Conservation (phyloP, 2,888 invertebrate species). For the Microdon myrmicae region DNA sequence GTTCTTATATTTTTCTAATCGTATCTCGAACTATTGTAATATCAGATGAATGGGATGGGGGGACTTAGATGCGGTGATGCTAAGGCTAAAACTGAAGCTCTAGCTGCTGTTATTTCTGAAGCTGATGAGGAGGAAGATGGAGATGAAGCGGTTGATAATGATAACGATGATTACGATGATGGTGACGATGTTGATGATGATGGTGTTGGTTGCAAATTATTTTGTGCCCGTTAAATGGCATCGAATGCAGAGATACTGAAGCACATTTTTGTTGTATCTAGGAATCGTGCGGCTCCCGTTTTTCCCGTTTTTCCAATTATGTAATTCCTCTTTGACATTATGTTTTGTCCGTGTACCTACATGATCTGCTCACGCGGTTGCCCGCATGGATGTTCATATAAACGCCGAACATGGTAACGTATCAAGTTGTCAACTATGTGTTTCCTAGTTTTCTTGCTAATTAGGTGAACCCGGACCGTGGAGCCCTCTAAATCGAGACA, state of each 20-base stretch:
- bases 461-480: constrained; percentile 33
- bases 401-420: constrained; percentile 17
- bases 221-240: constrained; percentile 26
- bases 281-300: constrained; percentile 19
- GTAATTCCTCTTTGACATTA: constrained; percentile 43
- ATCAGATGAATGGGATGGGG: constrained; percentile 43
- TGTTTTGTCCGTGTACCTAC: constrained; percentile 31
- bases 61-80: too few relatives aligned
- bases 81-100: too few relatives aligned
- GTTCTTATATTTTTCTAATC: constrained; percentile 38
- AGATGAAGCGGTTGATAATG: constrained; percentile 22
- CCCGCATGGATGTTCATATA: constrained; percentile 4
- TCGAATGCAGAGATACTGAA: too few relatives aligned
- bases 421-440: constrained; percentile 41
- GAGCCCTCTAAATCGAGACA: too few relatives aligned
- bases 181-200: constrained; percentile 13
- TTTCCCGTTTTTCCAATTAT: constrained; percentile 38
- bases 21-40: constrained; percentile 39
- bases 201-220: constrained; percentile 11
- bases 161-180: constrained; percentile 15
- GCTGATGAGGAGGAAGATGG: constrained; percentile 15
- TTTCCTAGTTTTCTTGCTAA: constrained; percentile 25
- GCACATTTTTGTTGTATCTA: constrained; percentile 5
- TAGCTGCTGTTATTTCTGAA: too few relatives aligned
- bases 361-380: constrained; percentile 17